Percentiles rank a stretch among this genome's conserved stretches.
phyloP scores from a whole-genome alignment of 2,113 vertebrate genomes.

The Sialia sialis region DNA sequence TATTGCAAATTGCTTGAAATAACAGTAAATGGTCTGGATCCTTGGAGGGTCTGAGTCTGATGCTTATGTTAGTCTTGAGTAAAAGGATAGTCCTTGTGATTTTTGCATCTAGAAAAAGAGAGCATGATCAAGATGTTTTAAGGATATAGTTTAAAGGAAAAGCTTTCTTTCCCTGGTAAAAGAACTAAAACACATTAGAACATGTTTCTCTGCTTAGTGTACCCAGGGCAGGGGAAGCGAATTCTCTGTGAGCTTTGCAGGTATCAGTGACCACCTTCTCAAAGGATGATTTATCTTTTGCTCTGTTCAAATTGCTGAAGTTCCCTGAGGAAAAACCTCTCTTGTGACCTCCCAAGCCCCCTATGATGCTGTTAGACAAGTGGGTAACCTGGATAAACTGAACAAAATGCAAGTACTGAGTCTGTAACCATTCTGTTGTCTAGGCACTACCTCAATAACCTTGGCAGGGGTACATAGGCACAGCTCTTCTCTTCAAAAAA shows the following conservation, averaged over 20 bases:
- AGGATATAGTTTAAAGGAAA: neutral
- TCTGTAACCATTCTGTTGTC: neutral
- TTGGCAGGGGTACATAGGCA: neutral
- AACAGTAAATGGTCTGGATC: neutral
- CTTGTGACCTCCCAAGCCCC: neutral
- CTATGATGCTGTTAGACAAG: fast-evolving
- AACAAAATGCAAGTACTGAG: neutral
- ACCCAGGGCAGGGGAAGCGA: neutral
- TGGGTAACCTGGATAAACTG: neutral
- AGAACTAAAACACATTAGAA: neutral
- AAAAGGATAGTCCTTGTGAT: neutral
- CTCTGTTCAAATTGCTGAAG: neutral
- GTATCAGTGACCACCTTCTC: neutral
- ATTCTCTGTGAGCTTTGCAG: neutral
- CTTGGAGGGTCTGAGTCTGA: neutral
- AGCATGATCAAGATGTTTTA: neutral
- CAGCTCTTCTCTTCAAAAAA: conserved; percentile 12
- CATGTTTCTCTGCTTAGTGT: fast-evolving
- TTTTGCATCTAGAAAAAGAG: neutral
- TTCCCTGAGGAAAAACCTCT: neutral
- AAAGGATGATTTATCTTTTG: neutral
- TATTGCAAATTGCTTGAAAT: neutral
- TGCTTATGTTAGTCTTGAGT: neutral
- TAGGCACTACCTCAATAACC: neutral
- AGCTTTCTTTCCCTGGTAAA: neutral